Base-by-base conservation (phyloP, 2,113 vertebrate genomes). In the Barnardius zonarius region DNA sequence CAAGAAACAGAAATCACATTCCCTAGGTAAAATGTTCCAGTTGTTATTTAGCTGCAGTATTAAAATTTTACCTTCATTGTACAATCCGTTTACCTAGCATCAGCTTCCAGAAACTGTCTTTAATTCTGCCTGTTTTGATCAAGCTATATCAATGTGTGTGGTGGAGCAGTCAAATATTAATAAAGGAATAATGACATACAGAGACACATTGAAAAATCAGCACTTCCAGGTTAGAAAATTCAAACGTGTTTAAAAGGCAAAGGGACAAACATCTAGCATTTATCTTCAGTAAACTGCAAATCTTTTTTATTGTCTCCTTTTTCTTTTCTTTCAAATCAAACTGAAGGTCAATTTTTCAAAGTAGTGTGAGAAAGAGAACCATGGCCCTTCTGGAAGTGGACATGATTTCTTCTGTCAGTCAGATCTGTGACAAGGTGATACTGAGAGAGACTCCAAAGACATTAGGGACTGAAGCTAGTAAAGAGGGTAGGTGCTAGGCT, bases 331-430 rank as follows among this genome's bases (percentile, higher is more conserved):
- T 95, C 62, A 89, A 92, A 91, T 89, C 77, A 64, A 22, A 14
- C 30, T 39, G 69, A 92, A 95, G 88, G 74, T 83, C 74, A 89
- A 6, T 92, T 95, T 88, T 91, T 92, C 86, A 91, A 88, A 94
- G 63, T 44, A 49, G 30, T 30, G 43, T 54, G 37, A 84, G 85
- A 92, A 92, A 61, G 62, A 79, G 75, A 95, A 67, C 55, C 35
- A 7, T 0, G 5, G 55, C 55, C 70, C 43, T 85, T 85, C 30
- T 49, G 52, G 35, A 79, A 72, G 74, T 35, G 49, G 78, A 48
- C 70, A 73, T 70, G 90, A 87, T 76, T 76, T 92, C 48, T 66
- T 2, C 0, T 84, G 81, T 95, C 93, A 76, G 74, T 67, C 85
- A 82, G 73, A 67, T 84, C 66, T 76, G 18, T 82, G 89, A 87